These are phyloP conservation scores for Hermodice carunculata DNA, from an alignment of 2,888 invertebrate genomes.

Conservation along the genomic window DNA sequence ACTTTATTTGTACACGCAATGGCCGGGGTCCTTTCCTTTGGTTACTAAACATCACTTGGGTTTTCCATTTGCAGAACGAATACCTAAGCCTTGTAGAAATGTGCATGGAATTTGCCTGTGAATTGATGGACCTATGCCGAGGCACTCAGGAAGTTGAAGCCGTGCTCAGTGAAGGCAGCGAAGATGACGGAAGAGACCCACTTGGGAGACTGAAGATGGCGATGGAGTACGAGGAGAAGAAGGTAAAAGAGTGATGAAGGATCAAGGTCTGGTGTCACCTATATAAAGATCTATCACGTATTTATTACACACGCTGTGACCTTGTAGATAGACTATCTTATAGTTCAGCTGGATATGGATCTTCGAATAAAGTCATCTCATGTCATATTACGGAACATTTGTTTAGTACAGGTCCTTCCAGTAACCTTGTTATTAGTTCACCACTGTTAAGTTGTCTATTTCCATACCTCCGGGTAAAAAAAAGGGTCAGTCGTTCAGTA, in stretches of 20 bases:
- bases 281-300: neutral
- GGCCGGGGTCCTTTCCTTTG: too few species aligned
- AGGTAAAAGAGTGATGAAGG: slow-evolving; percentile 57
- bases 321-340: too few species aligned
- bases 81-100: slow-evolving; percentile 75
- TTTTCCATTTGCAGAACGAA: slow-evolving; percentile 72
- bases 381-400: too few species aligned
- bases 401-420: too few species aligned
- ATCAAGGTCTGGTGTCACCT: neutral
- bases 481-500: too few species aligned
- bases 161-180: slow-evolving; percentile 75
- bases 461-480: too few species aligned
- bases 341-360: too few species aligned
- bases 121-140: slow-evolving; percentile 75
- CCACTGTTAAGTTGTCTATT: too few species aligned
- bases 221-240: slow-evolving; percentile 79
- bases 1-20: too few species aligned
- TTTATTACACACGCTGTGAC: neutral
- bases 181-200: slow-evolving; percentile 72
- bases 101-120: slow-evolving; percentile 71
- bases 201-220: slow-evolving; percentile 80
- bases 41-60: too few species aligned
- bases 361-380: too few species aligned
- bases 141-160: slow-evolving; percentile 80
- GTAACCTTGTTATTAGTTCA: too few species aligned